Conservation (phyloP, 2,888 invertebrate species). For the Cheilosia pagana region DNA sequence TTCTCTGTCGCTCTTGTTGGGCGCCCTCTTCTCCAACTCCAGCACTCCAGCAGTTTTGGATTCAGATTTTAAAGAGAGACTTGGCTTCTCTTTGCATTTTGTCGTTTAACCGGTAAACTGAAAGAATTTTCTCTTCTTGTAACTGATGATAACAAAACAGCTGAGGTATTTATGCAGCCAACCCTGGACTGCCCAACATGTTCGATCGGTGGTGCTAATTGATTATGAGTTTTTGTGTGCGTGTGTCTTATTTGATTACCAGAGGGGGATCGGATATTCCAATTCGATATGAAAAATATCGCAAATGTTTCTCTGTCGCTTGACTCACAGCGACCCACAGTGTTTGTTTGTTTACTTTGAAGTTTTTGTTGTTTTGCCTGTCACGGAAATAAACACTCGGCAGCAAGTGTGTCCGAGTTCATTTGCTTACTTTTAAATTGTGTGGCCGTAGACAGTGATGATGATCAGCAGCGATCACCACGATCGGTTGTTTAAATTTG, state of each 20-base stretch:
- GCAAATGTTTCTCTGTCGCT: conserved; percentile 20
- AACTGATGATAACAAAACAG: conserved; percentile 20
- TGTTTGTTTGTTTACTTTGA: too few species aligned
- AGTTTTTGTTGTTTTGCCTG: too few species aligned
- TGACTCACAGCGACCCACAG: too few species aligned
- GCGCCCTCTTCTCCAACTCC: not conserved
- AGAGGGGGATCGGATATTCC: not conserved
- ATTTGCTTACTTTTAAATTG: conserved; percentile 3
- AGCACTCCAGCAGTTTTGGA: too few species aligned
- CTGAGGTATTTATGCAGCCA: conserved; percentile 36
- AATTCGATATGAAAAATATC: not conserved
- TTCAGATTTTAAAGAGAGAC: conserved; percentile 13
- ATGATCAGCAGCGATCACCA: not conserved
- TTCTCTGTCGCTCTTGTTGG: conserved; percentile 8
- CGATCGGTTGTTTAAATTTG: not conserved
- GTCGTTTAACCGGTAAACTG: conserved; percentile 39
- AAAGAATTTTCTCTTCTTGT: conserved; percentile 43
- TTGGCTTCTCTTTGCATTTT: not conserved
- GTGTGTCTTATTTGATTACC: conserved; percentile 1
- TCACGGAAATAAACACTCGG: not conserved
- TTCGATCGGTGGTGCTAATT: conserved; percentile 51
- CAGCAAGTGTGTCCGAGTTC: conserved; percentile 40
- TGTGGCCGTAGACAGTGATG: not conserved
- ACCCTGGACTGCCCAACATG: conserved; percentile 54
- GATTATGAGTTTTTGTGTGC: conserved; percentile 28